Conservation (phyloP, 1,140 invertebrate genomes). For the Magallana angulata region DNA sequence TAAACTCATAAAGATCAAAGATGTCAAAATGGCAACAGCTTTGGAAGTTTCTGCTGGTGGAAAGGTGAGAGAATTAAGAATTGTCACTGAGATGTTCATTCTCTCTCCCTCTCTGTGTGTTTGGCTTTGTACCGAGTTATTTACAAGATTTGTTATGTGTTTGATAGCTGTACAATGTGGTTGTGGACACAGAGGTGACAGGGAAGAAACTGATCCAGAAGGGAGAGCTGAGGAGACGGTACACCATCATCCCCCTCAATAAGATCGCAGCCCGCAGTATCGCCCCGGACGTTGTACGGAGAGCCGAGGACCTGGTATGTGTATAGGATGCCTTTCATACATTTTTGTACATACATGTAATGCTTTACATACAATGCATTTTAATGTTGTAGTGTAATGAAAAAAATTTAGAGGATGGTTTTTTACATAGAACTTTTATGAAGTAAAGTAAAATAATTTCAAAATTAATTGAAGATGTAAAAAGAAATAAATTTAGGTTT, state of each 20-base stretch:
- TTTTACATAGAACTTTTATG: too few relatives aligned
- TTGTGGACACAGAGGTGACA: slow-evolving; percentile 92
- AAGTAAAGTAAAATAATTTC: too few relatives aligned
- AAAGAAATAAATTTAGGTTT: too few relatives aligned
- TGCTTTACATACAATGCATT: too few relatives aligned
- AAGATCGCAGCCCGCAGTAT: slow-evolving; percentile 88
- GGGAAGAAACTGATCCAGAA: slow-evolving; percentile 91
- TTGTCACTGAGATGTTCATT: background rate
- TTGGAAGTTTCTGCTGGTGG: slow-evolving; percentile 93
- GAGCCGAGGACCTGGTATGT: slow-evolving; percentile 88
- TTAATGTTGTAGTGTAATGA: background rate
- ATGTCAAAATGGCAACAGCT: slow-evolving; percentile 88
- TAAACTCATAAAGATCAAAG: slow-evolving; percentile 87
- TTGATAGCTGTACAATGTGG: slow-evolving; percentile 92
- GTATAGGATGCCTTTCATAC: too few relatives aligned
- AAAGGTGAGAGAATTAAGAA: slow-evolving; percentile 82
- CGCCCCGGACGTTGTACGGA: slow-evolving; percentile 82
- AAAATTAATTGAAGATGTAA: too few relatives aligned
- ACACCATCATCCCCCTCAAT: slow-evolving; percentile 95
- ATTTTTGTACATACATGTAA: too few relatives aligned
- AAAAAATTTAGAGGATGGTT: background rate
- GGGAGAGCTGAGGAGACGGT: slow-evolving; percentile 88
- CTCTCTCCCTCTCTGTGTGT: too few relatives aligned
- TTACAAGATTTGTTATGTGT: background rate
- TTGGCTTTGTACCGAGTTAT: background rate